Evolutionary conservation across 2,113 vertebrate species (phyloP).

Genomic region (Cyphomyrus plagiostoma): DNA sequence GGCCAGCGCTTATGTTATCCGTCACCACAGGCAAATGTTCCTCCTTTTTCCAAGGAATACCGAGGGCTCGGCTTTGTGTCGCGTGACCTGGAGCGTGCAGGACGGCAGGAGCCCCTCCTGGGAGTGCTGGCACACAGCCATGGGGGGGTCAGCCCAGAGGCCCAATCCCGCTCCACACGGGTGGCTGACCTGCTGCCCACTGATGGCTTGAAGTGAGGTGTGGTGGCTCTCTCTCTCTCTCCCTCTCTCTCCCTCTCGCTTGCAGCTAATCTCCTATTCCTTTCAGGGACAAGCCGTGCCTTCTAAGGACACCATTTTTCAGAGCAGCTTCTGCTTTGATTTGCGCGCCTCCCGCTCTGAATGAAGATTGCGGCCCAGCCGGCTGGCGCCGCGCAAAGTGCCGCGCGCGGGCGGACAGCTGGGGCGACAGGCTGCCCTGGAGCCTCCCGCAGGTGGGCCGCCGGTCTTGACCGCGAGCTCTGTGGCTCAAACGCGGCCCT

Average conservation of each 20-base stretch:
- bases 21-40: neutral
- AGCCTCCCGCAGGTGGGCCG: constrained; percentile 24
- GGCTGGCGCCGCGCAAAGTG: constrained; percentile 43
- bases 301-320: constrained; percentile 4
- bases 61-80: neutral
- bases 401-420: constrained; percentile 45
- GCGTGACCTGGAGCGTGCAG: neutral
- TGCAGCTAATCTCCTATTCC: neutral
- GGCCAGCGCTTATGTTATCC: neutral
- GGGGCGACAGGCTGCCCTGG: constrained; percentile 38
- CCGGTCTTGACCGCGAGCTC: constrained; percentile 27
- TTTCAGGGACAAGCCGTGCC: neutral
- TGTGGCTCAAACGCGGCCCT: constrained; percentile 36
- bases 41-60: neutral
- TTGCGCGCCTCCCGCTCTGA: constrained; percentile 10
- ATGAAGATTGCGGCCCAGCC: constrained; percentile 17
- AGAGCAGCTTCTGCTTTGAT: neutral
- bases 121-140: neutral
- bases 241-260: neutral
- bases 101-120: neutral
- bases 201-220: neutral
- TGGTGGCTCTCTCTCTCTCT: neutral
- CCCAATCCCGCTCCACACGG: neutral
- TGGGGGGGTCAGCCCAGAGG: neutral
- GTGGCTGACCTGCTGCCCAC: neutral